Evolutionary conservation across 2,888 invertebrate genomes (phyloP), one percentile per base, ranked within the genome.

Genomic region (Tetragonula carbonaria): DNA sequence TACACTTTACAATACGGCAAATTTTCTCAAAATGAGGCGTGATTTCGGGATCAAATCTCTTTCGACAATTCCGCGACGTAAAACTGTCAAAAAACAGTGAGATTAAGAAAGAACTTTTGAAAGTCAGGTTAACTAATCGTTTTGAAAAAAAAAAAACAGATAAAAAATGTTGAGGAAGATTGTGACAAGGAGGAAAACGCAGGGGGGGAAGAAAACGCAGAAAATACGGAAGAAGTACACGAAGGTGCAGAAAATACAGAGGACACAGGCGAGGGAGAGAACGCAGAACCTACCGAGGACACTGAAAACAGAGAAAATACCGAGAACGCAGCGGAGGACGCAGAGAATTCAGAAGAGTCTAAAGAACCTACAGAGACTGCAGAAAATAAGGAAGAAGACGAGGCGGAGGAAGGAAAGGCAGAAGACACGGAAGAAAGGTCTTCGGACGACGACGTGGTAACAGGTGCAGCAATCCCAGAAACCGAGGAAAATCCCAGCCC

Each of bases 111-210:
- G 16, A 23, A 38, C 1, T 82, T 76, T 55, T 2, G 2, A 70
- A 80, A 38, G 8, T 38, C 28, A 28, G 28, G 28, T 28, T 38
- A 87, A 90, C 85, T 84, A 86, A 85, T 84, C 85, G 89, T 91
- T 91, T 89, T 86, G 28, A 28, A 28, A 28, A 28, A 28, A 86
- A 86, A 85, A 38, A 89, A 92, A 90, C 89, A 91, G 92, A 92
- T 90, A 74, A 91, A 88, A 83, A 92, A 88, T 85, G 89, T 87
- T 59, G 90, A 90, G 53, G 92, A 92, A 72, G 92, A 91, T 53
- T 80, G 90, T 65, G 85, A 86, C 45, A 86, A 86, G 67, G 88
- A 78, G 66, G 74, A 74, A 23, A 53, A 62, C 3, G 16, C 59
- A 2, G 77, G 82, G 16, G 79, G 79, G 11, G 84, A 81, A 86